phyloP scores from a whole-genome alignment of 2,797 vertebrate species.

The Delichon dasypus region DNA sequence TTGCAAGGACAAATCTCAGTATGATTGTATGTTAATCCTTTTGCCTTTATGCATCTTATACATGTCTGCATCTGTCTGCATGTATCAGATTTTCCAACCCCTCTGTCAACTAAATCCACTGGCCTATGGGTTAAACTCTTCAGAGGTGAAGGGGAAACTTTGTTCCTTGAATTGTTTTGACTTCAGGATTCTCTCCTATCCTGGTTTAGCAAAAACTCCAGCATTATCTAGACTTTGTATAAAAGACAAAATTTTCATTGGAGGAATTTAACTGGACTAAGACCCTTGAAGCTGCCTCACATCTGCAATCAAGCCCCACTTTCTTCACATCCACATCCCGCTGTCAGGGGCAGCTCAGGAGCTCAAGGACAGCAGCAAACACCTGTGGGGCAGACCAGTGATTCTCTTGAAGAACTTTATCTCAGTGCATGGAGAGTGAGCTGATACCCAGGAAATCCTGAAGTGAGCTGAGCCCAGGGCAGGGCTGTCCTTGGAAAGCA shows the following conservation, averaged over 20 bases:
- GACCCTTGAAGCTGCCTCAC: background rate
- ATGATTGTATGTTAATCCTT: background rate
- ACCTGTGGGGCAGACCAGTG: background rate
- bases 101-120: background rate
- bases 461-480: background rate
- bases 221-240: background rate
- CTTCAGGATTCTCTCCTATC: background rate
- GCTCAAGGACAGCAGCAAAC: background rate
- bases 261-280: background rate
- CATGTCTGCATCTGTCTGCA: background rate
- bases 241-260: background rate
- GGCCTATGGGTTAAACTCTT: background rate
- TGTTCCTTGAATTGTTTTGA: background rate
- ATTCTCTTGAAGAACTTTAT: background rate
- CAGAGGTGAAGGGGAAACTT: background rate
- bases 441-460: background rate
- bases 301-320: background rate
- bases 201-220: background rate
- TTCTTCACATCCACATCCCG: background rate
- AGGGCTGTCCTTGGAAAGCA: background rate
- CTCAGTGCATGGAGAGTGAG: fast-evolving
- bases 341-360: background rate
- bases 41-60: background rate
- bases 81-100: background rate
- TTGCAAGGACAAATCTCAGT: background rate